phyloP scores from a whole-genome alignment of 2,888 invertebrate genomes.

The Norana najaformis region DNA sequence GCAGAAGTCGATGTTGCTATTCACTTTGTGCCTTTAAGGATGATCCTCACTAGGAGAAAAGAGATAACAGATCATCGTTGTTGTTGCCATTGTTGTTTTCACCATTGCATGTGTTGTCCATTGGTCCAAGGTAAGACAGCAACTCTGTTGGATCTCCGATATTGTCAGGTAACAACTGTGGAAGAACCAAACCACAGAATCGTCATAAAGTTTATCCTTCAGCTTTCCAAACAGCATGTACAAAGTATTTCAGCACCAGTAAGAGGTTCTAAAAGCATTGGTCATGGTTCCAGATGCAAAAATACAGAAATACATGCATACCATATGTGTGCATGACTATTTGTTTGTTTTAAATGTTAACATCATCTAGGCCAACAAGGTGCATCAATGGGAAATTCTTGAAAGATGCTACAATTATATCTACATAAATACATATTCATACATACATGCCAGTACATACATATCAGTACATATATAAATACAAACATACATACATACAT shows the following conservation, averaged over 20 bases:
- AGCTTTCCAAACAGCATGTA: not conserved
- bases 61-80: constrained; percentile 76
- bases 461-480: too few relatives aligned
- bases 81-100: constrained; percentile 62
- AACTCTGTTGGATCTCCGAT: constrained; percentile 79
- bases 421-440: too few relatives aligned
- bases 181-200: not conserved
- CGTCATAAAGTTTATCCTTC: not conserved
- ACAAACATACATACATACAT: too few relatives aligned
- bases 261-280: not conserved
- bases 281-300: not conserved
- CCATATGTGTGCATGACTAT: not conserved
- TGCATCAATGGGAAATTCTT: too few relatives aligned
- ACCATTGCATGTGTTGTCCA: constrained; percentile 65
- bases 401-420: too few relatives aligned
- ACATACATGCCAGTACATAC: too few relatives aligned
- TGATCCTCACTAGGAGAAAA: constrained; percentile 67
- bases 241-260: not conserved
- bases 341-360: too few relatives aligned
- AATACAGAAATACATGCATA: not conserved
- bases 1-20: not conserved
- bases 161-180: constrained; percentile 80
- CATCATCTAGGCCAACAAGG: too few relatives aligned
- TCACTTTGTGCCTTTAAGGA: not conserved
- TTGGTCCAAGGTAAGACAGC: constrained; percentile 88